Conservation (phyloP, 1,140 invertebrate genomes). For the Apis florea region DNA sequence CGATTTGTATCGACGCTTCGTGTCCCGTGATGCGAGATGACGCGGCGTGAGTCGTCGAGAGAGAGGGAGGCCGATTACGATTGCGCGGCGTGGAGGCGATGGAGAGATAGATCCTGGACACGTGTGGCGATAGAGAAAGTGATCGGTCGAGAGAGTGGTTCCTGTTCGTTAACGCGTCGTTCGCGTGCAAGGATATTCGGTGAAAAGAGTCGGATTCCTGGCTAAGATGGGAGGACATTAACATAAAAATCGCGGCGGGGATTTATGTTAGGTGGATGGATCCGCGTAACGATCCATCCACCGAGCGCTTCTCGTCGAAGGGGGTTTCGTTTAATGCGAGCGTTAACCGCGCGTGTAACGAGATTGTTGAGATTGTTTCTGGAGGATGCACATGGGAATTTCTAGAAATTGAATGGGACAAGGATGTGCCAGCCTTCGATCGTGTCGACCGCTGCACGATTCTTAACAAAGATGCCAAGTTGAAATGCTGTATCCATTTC, state of each 20-base stretch:
- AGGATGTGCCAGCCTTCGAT: too few relatives aligned
- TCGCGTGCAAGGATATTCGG: constrained; percentile 13
- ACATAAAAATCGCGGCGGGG: constrained; percentile 14
- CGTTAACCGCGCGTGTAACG: too few relatives aligned
- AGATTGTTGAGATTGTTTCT: too few relatives aligned
- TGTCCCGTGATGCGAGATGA: constrained; percentile 3
- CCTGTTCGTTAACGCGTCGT: not conserved
- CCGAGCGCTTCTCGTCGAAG: not conserved
- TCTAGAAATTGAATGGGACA: too few relatives aligned
- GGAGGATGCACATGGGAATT: too few relatives aligned
- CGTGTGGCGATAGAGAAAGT: not conserved
- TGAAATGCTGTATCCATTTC: too few relatives aligned
- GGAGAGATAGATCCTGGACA: not conserved
- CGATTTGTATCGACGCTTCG: constrained; percentile 63
- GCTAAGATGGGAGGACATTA: not conserved
- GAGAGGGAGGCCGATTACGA: not conserved
- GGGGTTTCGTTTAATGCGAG: not conserved
- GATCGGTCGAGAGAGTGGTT: not conserved
- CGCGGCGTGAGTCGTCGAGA: not conserved
- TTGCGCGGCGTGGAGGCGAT: not conserved
- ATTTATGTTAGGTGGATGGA: constrained; percentile 9
- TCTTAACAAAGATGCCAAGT: too few relatives aligned
- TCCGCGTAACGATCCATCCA: constrained; percentile 29
- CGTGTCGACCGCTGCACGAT: too few relatives aligned
- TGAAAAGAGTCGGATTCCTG: not conserved